phyloP scores from a whole-genome alignment of 2,113 vertebrate genomes.

The Castor canadensis region DNA sequence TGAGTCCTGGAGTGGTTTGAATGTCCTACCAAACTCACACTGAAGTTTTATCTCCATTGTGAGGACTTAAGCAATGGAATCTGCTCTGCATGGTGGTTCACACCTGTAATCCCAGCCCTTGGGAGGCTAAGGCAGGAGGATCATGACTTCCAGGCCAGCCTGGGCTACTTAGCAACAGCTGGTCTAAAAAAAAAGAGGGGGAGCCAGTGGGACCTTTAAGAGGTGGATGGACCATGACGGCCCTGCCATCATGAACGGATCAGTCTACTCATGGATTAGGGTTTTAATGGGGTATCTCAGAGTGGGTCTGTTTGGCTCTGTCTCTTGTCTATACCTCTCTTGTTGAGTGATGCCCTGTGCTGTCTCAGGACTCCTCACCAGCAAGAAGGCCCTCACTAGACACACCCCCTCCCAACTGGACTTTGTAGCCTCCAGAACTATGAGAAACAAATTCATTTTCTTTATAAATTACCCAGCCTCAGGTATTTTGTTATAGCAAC shows the following conservation, averaged over 20 bases:
- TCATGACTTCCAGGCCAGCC: background rate
- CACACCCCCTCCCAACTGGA: too few species aligned
- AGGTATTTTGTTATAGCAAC: background rate
- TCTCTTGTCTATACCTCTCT: background rate
- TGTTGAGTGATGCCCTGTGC: too few species aligned
- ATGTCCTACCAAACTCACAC: background rate
- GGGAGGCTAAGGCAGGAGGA: too few species aligned
- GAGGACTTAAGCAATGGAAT: background rate
- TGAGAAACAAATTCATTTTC: background rate
- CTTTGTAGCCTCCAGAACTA: background rate
- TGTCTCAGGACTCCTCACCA: background rate
- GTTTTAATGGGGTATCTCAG: background rate
- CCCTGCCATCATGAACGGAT: background rate
- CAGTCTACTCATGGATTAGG: background rate
- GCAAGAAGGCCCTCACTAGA: background rate
- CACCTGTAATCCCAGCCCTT: background rate
- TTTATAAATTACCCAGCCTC: background rate
- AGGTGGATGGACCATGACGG: background rate
- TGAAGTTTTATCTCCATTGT: background rate
- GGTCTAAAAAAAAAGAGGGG: background rate
- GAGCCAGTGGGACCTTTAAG: too few species aligned
- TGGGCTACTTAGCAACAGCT: background rate
- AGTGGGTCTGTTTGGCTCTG: background rate
- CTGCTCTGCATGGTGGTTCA: background rate
- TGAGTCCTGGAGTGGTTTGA: background rate